These are phyloP conservation scores for Zenarchopterus dispar DNA, from an alignment of 2,797 vertebrate genomes.

Conservation along the genomic window DNA sequence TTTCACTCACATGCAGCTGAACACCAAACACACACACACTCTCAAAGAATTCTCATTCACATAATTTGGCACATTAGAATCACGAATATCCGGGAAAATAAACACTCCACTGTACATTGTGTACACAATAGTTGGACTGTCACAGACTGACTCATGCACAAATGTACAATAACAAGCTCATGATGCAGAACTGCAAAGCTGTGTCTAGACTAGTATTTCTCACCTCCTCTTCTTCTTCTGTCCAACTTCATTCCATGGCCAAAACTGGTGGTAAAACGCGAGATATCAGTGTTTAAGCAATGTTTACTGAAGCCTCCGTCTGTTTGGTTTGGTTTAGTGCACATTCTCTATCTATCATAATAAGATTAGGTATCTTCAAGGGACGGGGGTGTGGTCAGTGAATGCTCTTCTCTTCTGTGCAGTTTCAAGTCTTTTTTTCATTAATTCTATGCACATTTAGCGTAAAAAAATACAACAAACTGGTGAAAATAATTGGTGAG, in stretches of 20 bases:
- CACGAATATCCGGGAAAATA: constrained; percentile 15
- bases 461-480: constrained; percentile 48
- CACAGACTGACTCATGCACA: constrained; percentile 36
- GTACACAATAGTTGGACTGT: constrained; percentile 20
- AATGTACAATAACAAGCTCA: constrained; percentile 31
- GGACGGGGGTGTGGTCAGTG: not conserved
- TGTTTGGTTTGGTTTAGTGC: constrained; percentile 20
- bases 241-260: constrained; percentile 54
- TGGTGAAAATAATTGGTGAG: constrained; percentile 47
- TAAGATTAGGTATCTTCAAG: constrained; percentile 6
- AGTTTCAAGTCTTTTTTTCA: not conserved
- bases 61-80: constrained; percentile 8
- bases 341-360: constrained; percentile 6
- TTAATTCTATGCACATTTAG: constrained; percentile 7
- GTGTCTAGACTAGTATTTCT: constrained; percentile 64
- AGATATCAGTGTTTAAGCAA: constrained; percentile 27
- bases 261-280: constrained; percentile 17
- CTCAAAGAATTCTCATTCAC: constrained; percentile 27
- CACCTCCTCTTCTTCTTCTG: constrained; percentile 71
- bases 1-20: constrained; percentile 13
- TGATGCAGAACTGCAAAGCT: constrained; percentile 48
- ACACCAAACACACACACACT: not conserved
- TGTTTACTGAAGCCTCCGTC: constrained; percentile 32
- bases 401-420: constrained; percentile 2
- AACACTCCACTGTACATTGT: constrained; percentile 40